Evolutionary conservation across 2,797 vertebrate genomes (phyloP).

Genomic region (Cynopterus sphinx): DNA sequence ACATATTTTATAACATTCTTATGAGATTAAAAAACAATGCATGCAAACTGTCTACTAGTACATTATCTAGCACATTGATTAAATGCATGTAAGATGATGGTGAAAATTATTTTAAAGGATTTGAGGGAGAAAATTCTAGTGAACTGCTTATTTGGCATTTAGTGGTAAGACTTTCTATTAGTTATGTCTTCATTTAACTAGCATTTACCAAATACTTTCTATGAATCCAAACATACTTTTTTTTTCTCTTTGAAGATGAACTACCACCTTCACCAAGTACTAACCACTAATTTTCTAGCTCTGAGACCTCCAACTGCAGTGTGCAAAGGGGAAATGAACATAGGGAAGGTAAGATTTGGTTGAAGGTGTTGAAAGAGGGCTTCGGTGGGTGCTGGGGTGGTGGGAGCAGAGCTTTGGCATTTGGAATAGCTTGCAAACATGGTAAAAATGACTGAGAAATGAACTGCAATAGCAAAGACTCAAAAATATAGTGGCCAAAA

Average conservation of each 20-base stretch:
- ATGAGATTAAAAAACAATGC: not conserved
- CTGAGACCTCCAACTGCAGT: not conserved
- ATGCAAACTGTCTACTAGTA: not conserved
- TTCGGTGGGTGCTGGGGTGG: rapidly evolving
- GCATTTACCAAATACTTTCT: not conserved
- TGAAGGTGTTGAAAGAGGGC: not conserved
- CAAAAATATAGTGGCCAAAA: not conserved
- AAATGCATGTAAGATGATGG: not conserved
- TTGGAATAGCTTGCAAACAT: not conserved
- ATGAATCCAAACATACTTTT: not conserved
- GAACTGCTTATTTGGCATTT: not conserved
- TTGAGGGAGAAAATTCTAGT: not conserved
- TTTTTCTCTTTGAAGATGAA: not conserved
- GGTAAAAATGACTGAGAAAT: not conserved
- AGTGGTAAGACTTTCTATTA: not conserved
- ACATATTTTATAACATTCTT: not conserved
- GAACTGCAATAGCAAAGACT: not conserved
- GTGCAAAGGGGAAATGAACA: not conserved
- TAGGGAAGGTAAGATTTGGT: no score
- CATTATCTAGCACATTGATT: not conserved
- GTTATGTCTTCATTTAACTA: not conserved
- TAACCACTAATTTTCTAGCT: not conserved
- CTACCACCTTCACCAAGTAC: not conserved
- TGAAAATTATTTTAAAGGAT: not conserved
- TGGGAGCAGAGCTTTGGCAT: not conserved